These are phyloP conservation scores for Diadegma fenestrale DNA, from an alignment of 2,888 invertebrate species.

Conservation along the genomic window DNA sequence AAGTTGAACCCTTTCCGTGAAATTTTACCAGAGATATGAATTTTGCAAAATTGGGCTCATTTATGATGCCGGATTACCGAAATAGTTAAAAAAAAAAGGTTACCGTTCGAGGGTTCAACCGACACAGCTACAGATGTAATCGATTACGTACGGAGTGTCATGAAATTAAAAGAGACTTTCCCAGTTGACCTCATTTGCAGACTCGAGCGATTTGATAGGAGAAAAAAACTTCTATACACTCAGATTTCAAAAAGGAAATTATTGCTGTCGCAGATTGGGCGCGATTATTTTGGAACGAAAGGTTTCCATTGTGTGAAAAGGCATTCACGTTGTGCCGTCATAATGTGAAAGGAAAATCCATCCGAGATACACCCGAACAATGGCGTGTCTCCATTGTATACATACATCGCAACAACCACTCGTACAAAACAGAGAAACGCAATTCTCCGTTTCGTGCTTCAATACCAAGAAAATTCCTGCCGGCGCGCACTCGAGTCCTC, in stretches of 20 bases:
- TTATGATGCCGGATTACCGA: too few relatives aligned
- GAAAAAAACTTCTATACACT: not conserved
- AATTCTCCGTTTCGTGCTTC: slow-evolving; percentile 2
- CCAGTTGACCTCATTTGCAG: not conserved
- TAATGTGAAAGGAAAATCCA: not conserved
- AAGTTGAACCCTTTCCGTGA: too few relatives aligned
- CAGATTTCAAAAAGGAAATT: not conserved
- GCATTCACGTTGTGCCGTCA: not conserved
- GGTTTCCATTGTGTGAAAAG: not conserved
- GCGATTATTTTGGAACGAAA: not conserved
- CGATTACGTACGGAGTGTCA: not conserved
- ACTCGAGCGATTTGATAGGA: not conserved
- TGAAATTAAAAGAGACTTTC: not conserved
- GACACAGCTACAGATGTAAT: not conserved
- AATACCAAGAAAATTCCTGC: slow-evolving; percentile 1
- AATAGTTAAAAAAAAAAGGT: too few relatives aligned
- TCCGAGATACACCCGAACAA: not conserved
- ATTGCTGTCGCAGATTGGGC: not conserved
- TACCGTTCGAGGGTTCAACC: too few relatives aligned
- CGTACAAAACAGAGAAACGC: not conserved
- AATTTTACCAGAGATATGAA: too few relatives aligned
- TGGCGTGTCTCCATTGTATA: not conserved
- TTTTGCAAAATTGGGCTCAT: too few relatives aligned
- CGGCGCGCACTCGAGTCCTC: not conserved
- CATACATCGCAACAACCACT: not conserved